Evolutionary conservation across 2,888 invertebrate species (phyloP), one percentile per base, ranked within the genome.

Genomic region (Drosophila testacea): DNA sequence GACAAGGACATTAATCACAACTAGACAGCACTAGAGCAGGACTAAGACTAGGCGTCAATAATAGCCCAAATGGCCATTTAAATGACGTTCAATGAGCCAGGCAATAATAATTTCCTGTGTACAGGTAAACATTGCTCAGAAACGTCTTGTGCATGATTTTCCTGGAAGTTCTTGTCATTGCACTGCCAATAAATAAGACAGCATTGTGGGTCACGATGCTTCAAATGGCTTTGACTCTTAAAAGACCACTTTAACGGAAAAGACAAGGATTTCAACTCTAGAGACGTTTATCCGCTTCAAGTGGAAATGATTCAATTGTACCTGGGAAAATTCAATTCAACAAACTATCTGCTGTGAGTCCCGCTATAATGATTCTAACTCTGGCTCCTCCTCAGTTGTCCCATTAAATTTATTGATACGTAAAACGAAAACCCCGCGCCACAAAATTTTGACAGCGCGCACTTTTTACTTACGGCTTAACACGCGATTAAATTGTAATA

Each of bases 401-500:
- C 46, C 81, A 73, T 83, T 63, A 79, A 73, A 42, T 83, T 79
- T 83, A 79, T 79, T 64, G 83, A 69, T 69, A 73, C 68, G 65
- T 66, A 64, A 72, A 61, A 75, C 63, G 71, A 72, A 78, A 52
- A 67, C 65, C 63, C 52, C 44, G 38, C 16, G 36, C 55, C 13
- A 67, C 69, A 75, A 73, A 65, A 76, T 73, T 64, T 64, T 69
- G 68, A 66, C 27, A 47, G 41, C 44, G 30, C 27, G 44, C 72
- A 30, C 50, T 77, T 72, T 65, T 72, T 56, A 75, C 74, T 78
- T 77, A 74, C 64, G 69, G 65, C 77, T 81, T 77, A 83, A 83
- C 83, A 85, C 74, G 69, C 83, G 81, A 81, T 89, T 88, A 82
- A 83, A 77, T 81, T 72, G 79, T 82, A 87, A 88, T 85, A 82